Evolutionary conservation across 2,113 vertebrate species (phyloP), one percentile per base, ranked within the genome.

Genomic region (Phylloscopus trochilus): DNA sequence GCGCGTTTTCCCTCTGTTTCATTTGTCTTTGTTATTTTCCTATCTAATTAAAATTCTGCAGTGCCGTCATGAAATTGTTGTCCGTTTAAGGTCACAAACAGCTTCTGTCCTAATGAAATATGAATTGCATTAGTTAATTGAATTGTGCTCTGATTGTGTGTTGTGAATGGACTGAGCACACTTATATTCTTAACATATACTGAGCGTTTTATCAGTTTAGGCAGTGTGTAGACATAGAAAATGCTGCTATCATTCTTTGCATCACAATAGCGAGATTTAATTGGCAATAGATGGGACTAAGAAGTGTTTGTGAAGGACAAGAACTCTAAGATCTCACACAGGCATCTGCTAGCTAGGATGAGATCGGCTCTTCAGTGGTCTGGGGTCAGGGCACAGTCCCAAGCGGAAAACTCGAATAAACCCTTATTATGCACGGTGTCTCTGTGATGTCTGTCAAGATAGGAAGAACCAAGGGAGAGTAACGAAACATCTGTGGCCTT

Each of bases 81-180:
- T 95, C 89, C 90, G 19, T 93, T 95, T 96, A 89, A 92, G 97
- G 93, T 97, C 96, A 96, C 95, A 97, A 97, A 84, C 92, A 92
- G 96, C 94, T 95, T 97, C 96, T 97, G 95, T 97, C 84, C 92
- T 95, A 92, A 94, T 95, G 96, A 97, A 97, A 97, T 95, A 95
- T 91, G 93, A 97, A 96, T 96, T 84, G 82, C 93, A 93, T 96
- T 97, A 90, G 81, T 97, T 97, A 95, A 97, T 95, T 97, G 95
- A 95, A 95, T 95, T 87, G 81, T 82, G 66, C 88, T 53, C 51
- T 95, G 83, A 93, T 49, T 95, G 67, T 82, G 52, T 66, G 56
- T 84, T 87, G 76, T 94, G 79, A 94, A 93, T 89, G 95, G 56
- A 89, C 93, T 94, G 81, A 96, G 75, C 49, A 8, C 72, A 39